Evolutionary conservation across 2,888 invertebrate species (phyloP), one percentile per base, ranked within the genome.

Genomic region (Marronus borbonicus): DNA sequence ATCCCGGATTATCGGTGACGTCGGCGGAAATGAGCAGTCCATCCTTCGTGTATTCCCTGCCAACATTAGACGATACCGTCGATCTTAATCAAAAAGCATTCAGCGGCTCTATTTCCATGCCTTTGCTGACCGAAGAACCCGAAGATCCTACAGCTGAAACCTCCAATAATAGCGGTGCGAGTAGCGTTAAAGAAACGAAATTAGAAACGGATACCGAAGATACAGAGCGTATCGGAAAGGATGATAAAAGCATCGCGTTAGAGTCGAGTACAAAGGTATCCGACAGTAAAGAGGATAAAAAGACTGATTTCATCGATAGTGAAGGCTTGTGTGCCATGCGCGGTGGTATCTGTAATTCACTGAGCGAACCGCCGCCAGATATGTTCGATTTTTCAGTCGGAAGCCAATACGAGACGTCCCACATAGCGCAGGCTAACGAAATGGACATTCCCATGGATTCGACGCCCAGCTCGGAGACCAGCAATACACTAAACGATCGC

Each of bases 1-100:
- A 94, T 87, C 92, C 93, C 28, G 90, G 91, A 52, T 93, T 94
- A 84, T 90, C 85, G 2, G 83, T 84, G 0, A 84, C 91, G 4
- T 84, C 87, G 1, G 80, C 85, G 0, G 86, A 84, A 55, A 85
- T 87, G 83, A 86, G 84, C 80, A 88, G 88, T 80, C 87, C 88
- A 0, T 84, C 86, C 4, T 88, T 84, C 79, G 83, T 84, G 7
- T 88, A 88, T 83, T 86, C 88, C 1, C 81, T 89, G 75, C 86
- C 88, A 28, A 82, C 83, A 20, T 82, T 90, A 80, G 87, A 88
- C 65, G 87, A 87, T 70, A 65, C 76, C 10, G 78, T 64, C 10
- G 89, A 88, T 76, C 81, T 85, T 3, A 83, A 84, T 31, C 87
- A 85, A 76, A 87, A 88, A 78, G 80, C 87, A 79, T 84, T 89